These are phyloP conservation scores for Spodoptera exigua DNA, from an alignment of 2,888 invertebrate species.

Conservation along the genomic window DNA sequence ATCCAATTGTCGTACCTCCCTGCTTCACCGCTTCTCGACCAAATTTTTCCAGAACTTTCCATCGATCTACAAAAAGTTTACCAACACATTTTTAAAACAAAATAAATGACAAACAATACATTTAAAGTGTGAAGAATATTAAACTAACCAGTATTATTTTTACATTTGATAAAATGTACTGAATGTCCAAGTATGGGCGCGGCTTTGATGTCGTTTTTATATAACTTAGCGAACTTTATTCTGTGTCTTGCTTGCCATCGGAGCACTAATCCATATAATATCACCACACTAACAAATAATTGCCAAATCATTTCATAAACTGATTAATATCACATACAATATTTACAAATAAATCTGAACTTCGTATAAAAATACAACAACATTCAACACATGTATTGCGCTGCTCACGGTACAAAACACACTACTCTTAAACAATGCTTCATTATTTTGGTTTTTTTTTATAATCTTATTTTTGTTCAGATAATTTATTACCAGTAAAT, in stretches of 20 bases:
- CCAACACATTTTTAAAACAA: neutral
- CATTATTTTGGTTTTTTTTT: no score
- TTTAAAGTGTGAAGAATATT: no score
- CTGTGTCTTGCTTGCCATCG: constrained; percentile 53
- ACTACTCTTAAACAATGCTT: no score
- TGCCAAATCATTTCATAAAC: constrained; percentile 36
- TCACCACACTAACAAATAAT: constrained; percentile 21
- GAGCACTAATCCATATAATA: constrained; percentile 31
- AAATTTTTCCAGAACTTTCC: constrained; percentile 54
- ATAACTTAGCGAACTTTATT: constrained; percentile 42
- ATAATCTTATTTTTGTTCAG: no score
- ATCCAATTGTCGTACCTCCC: constrained; percentile 55
- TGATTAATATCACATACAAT: neutral
- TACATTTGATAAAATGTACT: constrained; percentile 47
- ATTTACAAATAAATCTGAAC: constrained; percentile 1
- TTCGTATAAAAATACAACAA: neutral
- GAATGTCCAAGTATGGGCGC: constrained; percentile 61
- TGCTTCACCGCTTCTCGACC: constrained; percentile 55
- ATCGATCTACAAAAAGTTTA: constrained; percentile 52
- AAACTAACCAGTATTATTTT: constrained; percentile 53
- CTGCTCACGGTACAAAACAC: no score
- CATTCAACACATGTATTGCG: no score
- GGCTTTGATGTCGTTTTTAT: constrained; percentile 48
- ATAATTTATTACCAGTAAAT: neutral
- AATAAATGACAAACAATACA: no score